Evolutionary conservation across 2,797 vertebrate genomes (phyloP).

Genomic region (Cynopterus sphinx): DNA sequence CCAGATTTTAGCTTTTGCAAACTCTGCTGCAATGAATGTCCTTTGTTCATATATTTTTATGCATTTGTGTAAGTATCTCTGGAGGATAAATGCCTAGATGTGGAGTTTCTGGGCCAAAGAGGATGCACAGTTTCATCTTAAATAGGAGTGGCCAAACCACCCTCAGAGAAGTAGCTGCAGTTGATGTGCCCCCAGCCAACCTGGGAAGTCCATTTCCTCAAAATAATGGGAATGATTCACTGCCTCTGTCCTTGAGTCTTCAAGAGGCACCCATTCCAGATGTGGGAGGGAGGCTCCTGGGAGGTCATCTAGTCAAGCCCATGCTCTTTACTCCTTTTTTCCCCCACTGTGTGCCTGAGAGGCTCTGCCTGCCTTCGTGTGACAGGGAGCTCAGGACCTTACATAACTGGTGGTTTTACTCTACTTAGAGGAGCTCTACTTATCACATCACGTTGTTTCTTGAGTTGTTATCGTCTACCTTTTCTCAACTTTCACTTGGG

Average conservation of each 20-base stretch:
- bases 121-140: neutral
- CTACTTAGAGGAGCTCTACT: neutral
- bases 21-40: neutral
- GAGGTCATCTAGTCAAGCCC: neutral
- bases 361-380: neutral
- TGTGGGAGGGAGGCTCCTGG: fast-evolving
- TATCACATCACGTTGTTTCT: fast-evolving
- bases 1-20: neutral
- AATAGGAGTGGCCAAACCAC: neutral
- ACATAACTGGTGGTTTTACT: fast-evolving
- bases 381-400: neutral
- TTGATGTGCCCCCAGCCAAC: neutral
- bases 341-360: fast-evolving
- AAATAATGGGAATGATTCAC: neutral
- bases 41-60: neutral
- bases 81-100: neutral
- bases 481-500: neutral
- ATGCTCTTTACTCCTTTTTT: no score
- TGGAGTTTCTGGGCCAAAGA: neutral
- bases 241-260: neutral
- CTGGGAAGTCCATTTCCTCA: neutral
- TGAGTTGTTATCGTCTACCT: neutral
- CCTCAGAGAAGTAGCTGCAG: neutral
- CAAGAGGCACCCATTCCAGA: neutral
- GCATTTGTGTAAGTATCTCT: neutral